Base-by-base conservation (phyloP, 1,140 invertebrate species). In the Rhopalosiphum maidis region DNA sequence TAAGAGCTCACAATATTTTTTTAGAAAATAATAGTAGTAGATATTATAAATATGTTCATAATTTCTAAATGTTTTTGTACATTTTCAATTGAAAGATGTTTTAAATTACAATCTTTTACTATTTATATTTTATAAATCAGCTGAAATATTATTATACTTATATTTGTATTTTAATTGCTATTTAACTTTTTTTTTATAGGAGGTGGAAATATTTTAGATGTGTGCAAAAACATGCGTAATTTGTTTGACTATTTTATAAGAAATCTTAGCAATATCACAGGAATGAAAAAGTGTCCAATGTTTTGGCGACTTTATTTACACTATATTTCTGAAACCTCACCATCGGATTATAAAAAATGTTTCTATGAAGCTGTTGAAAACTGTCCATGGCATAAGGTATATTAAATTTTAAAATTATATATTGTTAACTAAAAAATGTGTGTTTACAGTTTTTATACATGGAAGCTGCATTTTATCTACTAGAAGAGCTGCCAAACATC, bases 381-480 rank as follows among this genome's bases (percentile, higher is more conserved):
- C 94, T 97, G 97, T 94, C 97, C 97, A 18, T 97, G 97, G 97
- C 95, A 96, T 91, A 97, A 97, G 95, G 96, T 96, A 95, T 94
- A 41, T 43, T 77, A 1, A 46, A 35, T 82, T 21, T 43, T 77
- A 1, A 46, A 35, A 54, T 35, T 54, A 8, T 25, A 22, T 51
- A 37, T 46, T 89, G 30, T 41, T 22, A 18, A 51, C 0, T 68
- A 22, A 41, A 4, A 35, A 6, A 68, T 68, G 30, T 90, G 4
- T 82, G 4, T 90, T 95, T 95, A 54, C 93, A 96, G 95, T 95
- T 95, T 11, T 94, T 96, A 18, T 96, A 96, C 93, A 95, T 96
- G 93, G 95, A 96, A 94, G 95, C 95, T 48, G 96, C 95, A 35
- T 95, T 96, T 94, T 94, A 96, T 77, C 95, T 96, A 18, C 96